Conservation (phyloP, 1,140 invertebrate species). For the Cyclina sinensis region DNA sequence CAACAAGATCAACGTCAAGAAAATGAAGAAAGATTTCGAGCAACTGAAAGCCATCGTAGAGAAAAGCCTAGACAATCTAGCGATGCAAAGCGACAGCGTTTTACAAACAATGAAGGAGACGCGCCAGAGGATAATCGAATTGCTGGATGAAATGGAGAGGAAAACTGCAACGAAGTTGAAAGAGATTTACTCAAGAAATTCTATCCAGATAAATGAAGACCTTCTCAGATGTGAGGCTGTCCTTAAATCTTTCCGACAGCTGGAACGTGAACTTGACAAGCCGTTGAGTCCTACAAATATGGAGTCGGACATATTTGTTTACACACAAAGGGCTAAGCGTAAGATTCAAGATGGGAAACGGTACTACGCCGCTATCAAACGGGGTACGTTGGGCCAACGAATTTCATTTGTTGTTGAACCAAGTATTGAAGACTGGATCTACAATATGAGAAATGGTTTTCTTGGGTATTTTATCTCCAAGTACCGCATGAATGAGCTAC, state of each 20-base stretch:
- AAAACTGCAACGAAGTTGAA: not conserved
- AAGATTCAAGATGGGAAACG: slow-evolving; percentile 22
- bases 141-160: slow-evolving; percentile 35
- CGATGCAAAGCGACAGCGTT: slow-evolving; percentile 14
- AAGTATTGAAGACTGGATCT: slow-evolving; percentile 40
- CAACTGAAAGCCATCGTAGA: slow-evolving; percentile 21
- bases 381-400: slow-evolving; percentile 43
- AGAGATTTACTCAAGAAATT: slow-evolving; percentile 44
- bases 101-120: slow-evolving; percentile 10
- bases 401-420: slow-evolving; percentile 38
- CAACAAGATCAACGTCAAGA: not conserved
- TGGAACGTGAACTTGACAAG: slow-evolving; percentile 46
- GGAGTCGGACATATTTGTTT: slow-evolving; percentile 53
- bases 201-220: slow-evolving; percentile 53
- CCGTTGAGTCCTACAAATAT: slow-evolving; percentile 47
- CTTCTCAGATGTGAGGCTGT: slow-evolving; percentile 45
- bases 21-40: slow-evolving; percentile 47
- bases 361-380: slow-evolving; percentile 20
- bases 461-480: slow-evolving; percentile 58
- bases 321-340: slow-evolving; percentile 34
- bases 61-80: slow-evolving; percentile 29
- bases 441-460: slow-evolving; percentile 34
- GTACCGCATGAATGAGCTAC: slow-evolving; percentile 44
- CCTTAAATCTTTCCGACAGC: slow-evolving; percentile 33
- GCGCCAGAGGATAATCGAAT: not conserved